Base-by-base conservation (phyloP, 2,797 vertebrate species). In the Melopsittacus undulatus region DNA sequence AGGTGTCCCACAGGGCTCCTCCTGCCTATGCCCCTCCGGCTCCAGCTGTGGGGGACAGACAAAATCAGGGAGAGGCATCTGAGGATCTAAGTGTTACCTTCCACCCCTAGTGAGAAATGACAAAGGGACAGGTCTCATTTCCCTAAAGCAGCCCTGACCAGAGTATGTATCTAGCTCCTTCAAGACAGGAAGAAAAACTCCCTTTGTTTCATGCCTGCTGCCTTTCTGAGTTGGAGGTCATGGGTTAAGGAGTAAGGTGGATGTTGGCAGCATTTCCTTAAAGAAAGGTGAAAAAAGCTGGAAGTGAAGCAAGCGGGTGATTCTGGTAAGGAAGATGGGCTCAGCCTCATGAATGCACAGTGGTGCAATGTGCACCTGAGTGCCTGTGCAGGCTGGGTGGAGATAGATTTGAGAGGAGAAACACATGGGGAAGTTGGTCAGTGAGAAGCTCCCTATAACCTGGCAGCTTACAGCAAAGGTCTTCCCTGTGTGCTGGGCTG, bases 311-410 rank as follows among this genome's bases (percentile, higher is more conserved):
- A 52, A 26, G 36, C 9, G 18, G 23, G 21, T 0, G 3, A 38
- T 26, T 70, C 29, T 27, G 34, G 16, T 19, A 3, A 45, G 21
- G 36, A 84, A 69, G 61, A 34, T 29, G 51, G 36, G 30, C 9
- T 88, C 18, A 34, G 5, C 13, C 23, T 54, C 24, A n/a, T 4
- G 26, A 57, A 75, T 32, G 4, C 2, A 0, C 2, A 0, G 11
- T 3, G 9, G 9, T 48, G 3, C 17, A 20, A 32, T 1, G 0
- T 19, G 7, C 23, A 36, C 7, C 26, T 15, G 45, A 5, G 54
- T 14, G 32, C 14, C 12, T 54, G 32, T 5, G 12, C 21, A 34
- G n/a, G n/a, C 56, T 57, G 56, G 13, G 22, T 57, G n/a, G 21
- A 34, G 54, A 22, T 32, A n/a, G 54, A n/a, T 23, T 23, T 23